Evolutionary conservation across 2,888 invertebrate genomes (phyloP), one percentile per base, ranked within the genome.

Genomic region (Helleia helle): DNA sequence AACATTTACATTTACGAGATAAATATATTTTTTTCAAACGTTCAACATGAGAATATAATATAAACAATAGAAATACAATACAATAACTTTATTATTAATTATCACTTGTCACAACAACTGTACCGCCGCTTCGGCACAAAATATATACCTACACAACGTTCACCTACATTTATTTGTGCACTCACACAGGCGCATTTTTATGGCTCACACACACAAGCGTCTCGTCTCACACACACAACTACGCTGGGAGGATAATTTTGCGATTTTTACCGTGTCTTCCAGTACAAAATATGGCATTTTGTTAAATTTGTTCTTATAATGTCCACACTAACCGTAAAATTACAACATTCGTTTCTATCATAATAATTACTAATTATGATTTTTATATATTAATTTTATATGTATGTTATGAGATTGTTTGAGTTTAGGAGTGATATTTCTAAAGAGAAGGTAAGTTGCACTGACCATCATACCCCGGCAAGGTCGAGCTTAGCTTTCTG

Each of bases 151-250:
- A 81, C 72, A 62, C 67, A 71, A 68, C 60, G 65, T 65, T 79
- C 75, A 79, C 81, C 80, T 79, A 81, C 80, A 81, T 83, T 79
- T 79, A 79, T 80, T 75, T 79, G 71, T 69, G 55, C 66, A 71
- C 80, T 45, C 80, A 80, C 80, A 81, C 81, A 65, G 43, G 4
- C 59, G 40, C 62, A 59, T 50, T 68, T 75, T 77, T 74, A 80
- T 72, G 58, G 75, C 75, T 48, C 62, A 58, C 71, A 52, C 68
- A 58, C 59, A 58, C 60, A 58, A 48, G 50, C 43, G 56, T 55
- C 55, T 56, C 50, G 54, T 53, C 53, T 37, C 54, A 54, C 60
- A 43, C 60, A 62, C 59, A 57, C 58, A 51, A 24, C 64, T 60
- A 63, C n/a, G n/a, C 56, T 57, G 59, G 52, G 58, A 59, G 65